A percentile compares a stretch with the other conserved stretches of the same genome.
Evolutionary conservation across 2,113 vertebrate species (phyloP).

Genomic region (Erinaceus europaeus): DNA sequence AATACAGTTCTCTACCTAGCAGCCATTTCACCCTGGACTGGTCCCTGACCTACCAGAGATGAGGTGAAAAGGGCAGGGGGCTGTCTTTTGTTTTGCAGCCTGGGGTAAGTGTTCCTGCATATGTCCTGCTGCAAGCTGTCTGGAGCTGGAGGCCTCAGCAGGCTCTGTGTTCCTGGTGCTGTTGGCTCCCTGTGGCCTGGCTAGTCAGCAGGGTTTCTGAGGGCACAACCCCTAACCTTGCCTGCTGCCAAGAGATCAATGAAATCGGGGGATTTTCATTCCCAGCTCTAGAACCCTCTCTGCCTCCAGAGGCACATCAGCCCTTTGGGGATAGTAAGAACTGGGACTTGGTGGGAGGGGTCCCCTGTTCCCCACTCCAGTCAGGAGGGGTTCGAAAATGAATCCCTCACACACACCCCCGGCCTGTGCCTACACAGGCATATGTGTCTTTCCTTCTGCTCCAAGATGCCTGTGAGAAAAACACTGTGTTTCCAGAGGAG

Average conservation of each 20-base stretch:
- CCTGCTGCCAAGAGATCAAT: background rate
- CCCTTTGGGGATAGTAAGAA: background rate
- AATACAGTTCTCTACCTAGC: slow-evolving; percentile 76
- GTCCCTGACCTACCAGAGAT: slow-evolving; percentile 52
- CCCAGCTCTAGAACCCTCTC: background rate
- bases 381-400: slow-evolving; percentile 48
- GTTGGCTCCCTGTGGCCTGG: background rate
- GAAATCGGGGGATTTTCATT: background rate
- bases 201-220: background rate
- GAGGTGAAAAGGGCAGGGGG: background rate
- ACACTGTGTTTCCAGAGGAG: slow-evolving; percentile 74
- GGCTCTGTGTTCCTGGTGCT: slow-evolving; percentile 33
- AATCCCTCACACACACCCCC: background rate
- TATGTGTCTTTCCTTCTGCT: slow-evolving; percentile 59
- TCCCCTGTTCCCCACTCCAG: too few species aligned
- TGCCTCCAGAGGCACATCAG: background rate
- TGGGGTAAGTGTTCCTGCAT: too few species aligned
- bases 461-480: slow-evolving; percentile 73
- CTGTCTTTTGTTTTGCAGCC: too few species aligned
- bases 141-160: slow-evolving; percentile 19
- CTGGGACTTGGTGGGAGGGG: too few species aligned
- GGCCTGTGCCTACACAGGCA: slow-evolving; percentile 35
- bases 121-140: too few species aligned
- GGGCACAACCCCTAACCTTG: slow-evolving; percentile 32
- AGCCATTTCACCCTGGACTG: slow-evolving; percentile 75